Evolutionary conservation across 1,140 invertebrate genomes (phyloP).

Genomic region (Caenorhabditis brenneri): DNA sequence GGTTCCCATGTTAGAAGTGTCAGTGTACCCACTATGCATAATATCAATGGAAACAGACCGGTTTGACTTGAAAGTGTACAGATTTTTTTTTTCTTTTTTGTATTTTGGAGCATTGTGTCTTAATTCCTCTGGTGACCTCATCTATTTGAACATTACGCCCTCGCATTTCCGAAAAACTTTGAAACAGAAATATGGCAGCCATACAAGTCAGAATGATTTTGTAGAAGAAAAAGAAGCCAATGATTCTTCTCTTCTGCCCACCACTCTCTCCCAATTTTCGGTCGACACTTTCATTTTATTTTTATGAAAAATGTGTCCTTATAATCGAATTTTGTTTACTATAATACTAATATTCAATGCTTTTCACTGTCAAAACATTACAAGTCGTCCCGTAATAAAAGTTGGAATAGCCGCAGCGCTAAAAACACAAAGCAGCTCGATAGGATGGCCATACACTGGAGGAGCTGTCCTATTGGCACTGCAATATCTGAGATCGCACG

Average conservation of each 20-base stretch:
- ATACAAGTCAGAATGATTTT: background rate
- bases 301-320: background rate
- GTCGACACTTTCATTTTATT: background rate
- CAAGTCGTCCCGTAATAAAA: background rate
- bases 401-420: background rate
- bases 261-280: background rate
- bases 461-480: background rate
- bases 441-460: background rate
- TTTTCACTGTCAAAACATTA: background rate
- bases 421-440: background rate
- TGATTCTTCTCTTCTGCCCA: background rate
- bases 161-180: background rate
- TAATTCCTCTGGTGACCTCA: no score
- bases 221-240: background rate
- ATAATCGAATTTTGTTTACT: background rate
- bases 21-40: no score
- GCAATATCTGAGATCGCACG: background rate
- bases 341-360: background rate
- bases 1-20: no score
- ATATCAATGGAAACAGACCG: no score
- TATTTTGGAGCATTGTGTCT: no score
- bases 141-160: no score
- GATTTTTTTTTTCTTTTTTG: no score
- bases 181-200: background rate
- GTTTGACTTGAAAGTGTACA: no score